Base-by-base conservation (phyloP, 2,888 invertebrate species). In the Enoplolaimus lenunculus region DNA sequence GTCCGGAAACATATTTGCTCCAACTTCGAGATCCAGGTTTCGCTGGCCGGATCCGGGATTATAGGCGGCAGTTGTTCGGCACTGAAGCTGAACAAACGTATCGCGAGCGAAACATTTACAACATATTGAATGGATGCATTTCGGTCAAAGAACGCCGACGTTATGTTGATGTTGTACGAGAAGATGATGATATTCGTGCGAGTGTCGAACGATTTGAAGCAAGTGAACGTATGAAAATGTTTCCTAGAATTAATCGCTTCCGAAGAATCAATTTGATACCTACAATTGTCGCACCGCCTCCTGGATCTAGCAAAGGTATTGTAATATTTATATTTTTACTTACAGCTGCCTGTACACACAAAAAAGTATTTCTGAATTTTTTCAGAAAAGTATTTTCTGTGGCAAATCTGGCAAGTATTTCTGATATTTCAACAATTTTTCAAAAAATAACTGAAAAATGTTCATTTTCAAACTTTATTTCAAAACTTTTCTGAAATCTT, bases 1-100 rank as follows among this genome's bases (percentile, higher is more conserved):
- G 97, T 0, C 94, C 94, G 0, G 95, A 97, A 81, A 94, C 95
- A 0, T 93, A 95, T 81, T 84, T 97, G 3, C 86, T 97, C 62
- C 95, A 95, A 80, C 85, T 94, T 28, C 87, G 93, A 69, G 95
- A 95, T 83, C 90, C 92, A 0, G 88, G 89, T 81, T 94, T 97
- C 85, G 93, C 95, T n/a, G 90, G 80, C 1, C 76, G 82, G 29
- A 78, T 82, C 28, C 75, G 80, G 28, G 79, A 80, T 72, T 77
- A 77, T 67, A 73, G 76, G 16, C 69, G 69, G 1, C 68, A 65
- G 1, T 21, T 68, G 7, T 70, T 69, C 68, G 70, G 68, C 45
- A 59, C 2, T 34, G 34, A 70, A 30, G n/a, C 29, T 2, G 7
- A 45, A 45, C 45, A 66, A 3, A 34, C 13, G 16, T 70, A 70